Base-by-base conservation (phyloP, 2,797 vertebrate genomes). In the Microctenopoma stevenorrisi region DNA sequence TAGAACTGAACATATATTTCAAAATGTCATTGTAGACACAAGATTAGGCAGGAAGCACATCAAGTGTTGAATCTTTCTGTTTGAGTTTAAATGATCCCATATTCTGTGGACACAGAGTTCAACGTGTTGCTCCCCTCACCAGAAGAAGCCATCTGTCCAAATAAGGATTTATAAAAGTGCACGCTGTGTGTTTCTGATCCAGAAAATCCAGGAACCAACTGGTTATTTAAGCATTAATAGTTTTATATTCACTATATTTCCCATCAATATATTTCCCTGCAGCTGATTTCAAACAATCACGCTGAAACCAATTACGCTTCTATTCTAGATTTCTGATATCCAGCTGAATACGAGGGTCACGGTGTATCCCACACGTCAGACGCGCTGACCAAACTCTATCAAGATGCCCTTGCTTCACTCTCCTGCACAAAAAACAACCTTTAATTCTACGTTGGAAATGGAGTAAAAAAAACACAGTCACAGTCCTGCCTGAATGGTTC, bases 381-480 rank as follows among this genome's bases (percentile, higher is more conserved):
- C 10, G 35, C 7, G 7, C 11, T 37, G 58, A 56, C 9, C 37
- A 35, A 18, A 49, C 38, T 35, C 10, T 30, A 35, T 52, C 56
- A 53, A 48, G 35, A 33, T 35, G 46, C 28, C 1, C 54, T 64
- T 18, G 4, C 12, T 55, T 52, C 1, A n/a, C 25, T 57, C 37
- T 49, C 18, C 40, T 42, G 40, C 40, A 15, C 40, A 42, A 42
- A 22, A 35, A 42, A 42, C 44, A n/a, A 46, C 44, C 44, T 18
- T 46, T 46, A 28, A 15, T 14, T 14, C 3, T 71, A 12, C 28
- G 4, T 37, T 1, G 0, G 12, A 70, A 64, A 53, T 63, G 16
- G 43, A 66, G 50, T 22, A 22, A 33, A 33, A 72, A 64, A 67
- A 48, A 6, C 16, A 62, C 49, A 64, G 22, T 72, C 14, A 3